Base-by-base conservation (phyloP, 2,797 vertebrate species). In the Podarcis lilfordi region DNA sequence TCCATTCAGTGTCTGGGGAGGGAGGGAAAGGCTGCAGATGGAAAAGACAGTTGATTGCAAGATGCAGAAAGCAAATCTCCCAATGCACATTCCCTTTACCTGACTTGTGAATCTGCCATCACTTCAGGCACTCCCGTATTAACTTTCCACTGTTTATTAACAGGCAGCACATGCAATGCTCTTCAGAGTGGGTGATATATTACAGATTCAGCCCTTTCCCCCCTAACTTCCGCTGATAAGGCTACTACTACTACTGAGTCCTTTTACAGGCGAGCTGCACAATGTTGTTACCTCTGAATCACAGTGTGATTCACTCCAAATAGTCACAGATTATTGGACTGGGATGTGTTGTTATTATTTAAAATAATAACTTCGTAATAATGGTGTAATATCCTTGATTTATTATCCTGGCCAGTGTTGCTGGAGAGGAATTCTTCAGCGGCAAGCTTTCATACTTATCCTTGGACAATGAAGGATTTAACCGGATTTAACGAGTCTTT, bases 61-160 rank as follows among this genome's bases (percentile, higher is more conserved):
- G 90, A 86, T 85, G 13, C 0, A 84, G 61, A 40, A 90, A 87
- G 66, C 7, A 88, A 37, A 61, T 1, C 2, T 32, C 21, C 15
- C 88, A 50, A 69, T 11, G 3, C 61, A 35, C 1, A 64, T 61
- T 61, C 71, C 23, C 64, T 85, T 40, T n/a, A 6, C 0, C 0
- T 80, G 78, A n/a, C 85, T 23, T 32, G 35, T n/a, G 91, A 80
- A 72, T 86, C 83, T 83, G 25, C 55, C 10, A 23, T 19, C 19
- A 55, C 91, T 92, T 91, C 37, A 72, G 91, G 68, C 35, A 84
- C 9, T 82, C 78, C 68, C 50, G 50, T 81, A 90, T 80, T 92
- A 88, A 89, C 68, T 84, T 91, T 93, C 55, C 29, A 68, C 59
- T 86, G 37, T 84, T 92, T 92, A 90, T 92, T 93, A 93, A 64